phyloP scores from a whole-genome alignment of 2,113 vertebrate genomes.

The cat (Felis catus) region F.catus_Fca126_mat1.0 CM031417.1:5335501-5336000 shows the following conservation, averaged over 20 bases:
- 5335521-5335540: not conserved
- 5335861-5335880: not conserved
- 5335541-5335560: not conserved
- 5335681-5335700: not conserved
- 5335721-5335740: not conserved
- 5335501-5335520: not conserved
- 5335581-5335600: not conserved
- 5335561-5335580: not conserved
- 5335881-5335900: not conserved
- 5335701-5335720: not conserved
- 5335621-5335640: not conserved
- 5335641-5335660: not conserved
- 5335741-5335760: not conserved
- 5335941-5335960: not conserved
- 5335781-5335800: too few species aligned
- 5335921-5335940: not conserved
- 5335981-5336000: not conserved
- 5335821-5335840: too few species aligned
- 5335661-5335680: not conserved
- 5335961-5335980: not conserved
- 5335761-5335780: not conserved
- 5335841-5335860: fast-evolving
- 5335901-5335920: not conserved
- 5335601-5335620: not conserved
- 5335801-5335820: not conserved